A percentile compares a stretch with the other conserved stretches of the same genome.
These are phyloP conservation scores for Tetrax tetrax DNA, from an alignment of 2,113 vertebrate species.

Conservation along the genomic window DNA sequence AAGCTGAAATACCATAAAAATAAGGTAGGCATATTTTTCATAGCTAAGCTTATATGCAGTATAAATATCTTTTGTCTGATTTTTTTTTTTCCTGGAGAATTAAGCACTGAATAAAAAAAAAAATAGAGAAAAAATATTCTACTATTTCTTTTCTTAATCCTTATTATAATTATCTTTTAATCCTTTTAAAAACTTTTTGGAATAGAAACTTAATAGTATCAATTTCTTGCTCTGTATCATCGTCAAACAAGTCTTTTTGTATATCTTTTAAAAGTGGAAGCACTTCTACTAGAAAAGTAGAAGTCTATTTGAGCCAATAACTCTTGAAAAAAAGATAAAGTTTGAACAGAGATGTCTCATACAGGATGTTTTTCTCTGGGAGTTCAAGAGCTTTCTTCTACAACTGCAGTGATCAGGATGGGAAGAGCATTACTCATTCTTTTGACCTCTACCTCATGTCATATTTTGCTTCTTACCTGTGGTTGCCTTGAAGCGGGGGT, in stretches of 20 bases:
- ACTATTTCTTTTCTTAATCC: not conserved
- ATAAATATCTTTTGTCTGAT: not conserved
- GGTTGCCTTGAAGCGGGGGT: not conserved
- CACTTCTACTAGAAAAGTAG: not conserved
- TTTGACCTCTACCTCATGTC: not conserved
- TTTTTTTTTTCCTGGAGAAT: not conserved
- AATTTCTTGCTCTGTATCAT: not conserved
- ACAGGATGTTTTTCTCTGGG: not conserved
- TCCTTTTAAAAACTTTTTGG: not conserved
- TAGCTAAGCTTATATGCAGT: not conserved
- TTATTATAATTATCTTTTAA: conserved; percentile 10
- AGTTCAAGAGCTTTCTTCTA: not conserved
- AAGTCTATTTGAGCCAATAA: not conserved
- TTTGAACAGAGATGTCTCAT: not conserved
- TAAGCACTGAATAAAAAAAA: not conserved
- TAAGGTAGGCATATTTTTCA: not conserved
- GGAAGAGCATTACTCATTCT: not conserved
- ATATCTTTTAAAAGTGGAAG: not conserved
- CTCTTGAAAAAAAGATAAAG: not conserved
- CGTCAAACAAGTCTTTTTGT: not conserved
- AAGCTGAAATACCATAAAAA: not conserved
- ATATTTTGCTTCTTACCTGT: not conserved
- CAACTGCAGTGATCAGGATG: not conserved
- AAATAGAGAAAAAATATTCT: not conserved
- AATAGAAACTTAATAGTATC: not conserved